These are phyloP conservation scores for Abrostola tripartita DNA, from an alignment of 2,888 invertebrate species.

Conservation along the genomic window DNA sequence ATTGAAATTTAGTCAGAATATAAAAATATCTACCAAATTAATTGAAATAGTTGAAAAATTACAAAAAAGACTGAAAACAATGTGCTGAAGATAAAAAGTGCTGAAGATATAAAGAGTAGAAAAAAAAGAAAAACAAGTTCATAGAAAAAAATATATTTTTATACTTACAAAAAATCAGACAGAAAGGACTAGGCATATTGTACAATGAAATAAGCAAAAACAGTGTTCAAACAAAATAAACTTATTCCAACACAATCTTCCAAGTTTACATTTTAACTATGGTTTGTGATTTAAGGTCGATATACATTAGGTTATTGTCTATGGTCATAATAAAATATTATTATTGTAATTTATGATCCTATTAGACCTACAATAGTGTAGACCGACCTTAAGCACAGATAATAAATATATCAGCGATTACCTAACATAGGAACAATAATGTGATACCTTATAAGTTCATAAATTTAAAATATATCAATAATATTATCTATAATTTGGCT, in stretches of 20 bases:
- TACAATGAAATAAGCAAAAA: conserved; percentile 45
- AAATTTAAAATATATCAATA: conserved; percentile 39
- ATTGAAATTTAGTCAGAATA: conserved; percentile 5
- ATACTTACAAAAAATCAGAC: conserved; percentile 57
- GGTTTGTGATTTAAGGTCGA: conserved; percentile 20
- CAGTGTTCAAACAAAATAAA: conserved; percentile 25
- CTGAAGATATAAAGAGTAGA: conserved; percentile 30
- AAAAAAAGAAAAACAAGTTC: conserved; percentile 42
- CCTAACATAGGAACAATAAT: conserved; percentile 55
- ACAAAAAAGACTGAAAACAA: neutral
- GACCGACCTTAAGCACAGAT: conserved; percentile 35
- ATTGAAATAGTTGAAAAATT: neutral
- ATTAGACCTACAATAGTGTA: conserved; percentile 12
- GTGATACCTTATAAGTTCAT: conserved; percentile 38
- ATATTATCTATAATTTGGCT: conserved; percentile 39
- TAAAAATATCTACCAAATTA: neutral
- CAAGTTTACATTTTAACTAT: conserved; percentile 15
- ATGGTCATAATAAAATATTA: neutral
- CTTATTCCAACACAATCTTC: conserved; percentile 24
- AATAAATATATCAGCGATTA: conserved; percentile 51
- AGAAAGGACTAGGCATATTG: conserved; percentile 57
- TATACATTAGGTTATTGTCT: conserved; percentile 13
- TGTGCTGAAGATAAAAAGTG: conserved; percentile 37
- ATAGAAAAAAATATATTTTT: conserved; percentile 59
- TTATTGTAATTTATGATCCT: neutral